Evolutionary conservation across 2,797 vertebrate species (phyloP).

Genomic region (Anomalospiza imberbis): DNA sequence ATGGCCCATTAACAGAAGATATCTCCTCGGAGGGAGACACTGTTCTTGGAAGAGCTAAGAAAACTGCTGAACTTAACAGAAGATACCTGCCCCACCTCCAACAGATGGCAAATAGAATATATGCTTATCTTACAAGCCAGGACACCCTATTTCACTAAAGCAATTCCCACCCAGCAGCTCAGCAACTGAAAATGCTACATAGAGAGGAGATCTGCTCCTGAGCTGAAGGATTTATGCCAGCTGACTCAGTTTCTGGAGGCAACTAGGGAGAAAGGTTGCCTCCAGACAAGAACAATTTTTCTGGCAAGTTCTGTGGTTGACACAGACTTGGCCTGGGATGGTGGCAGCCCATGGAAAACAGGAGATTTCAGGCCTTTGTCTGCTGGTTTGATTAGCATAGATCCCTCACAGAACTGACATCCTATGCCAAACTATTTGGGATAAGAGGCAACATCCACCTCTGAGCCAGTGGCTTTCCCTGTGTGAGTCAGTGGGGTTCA

Average conservation of each 20-base stretch:
- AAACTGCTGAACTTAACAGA: too few relatives aligned
- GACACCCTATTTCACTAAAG: not conserved
- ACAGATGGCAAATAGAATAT: too few relatives aligned
- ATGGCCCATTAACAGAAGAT: too few relatives aligned
- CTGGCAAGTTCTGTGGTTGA: not conserved
- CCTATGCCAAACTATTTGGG: not conserved
- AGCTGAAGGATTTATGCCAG: not conserved
- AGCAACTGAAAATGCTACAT: not conserved
- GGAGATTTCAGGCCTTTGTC: not conserved
- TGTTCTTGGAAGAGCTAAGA: too few relatives aligned
- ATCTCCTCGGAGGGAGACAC: too few relatives aligned
- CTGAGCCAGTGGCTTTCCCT: not conserved
- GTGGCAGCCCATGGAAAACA: not conserved
- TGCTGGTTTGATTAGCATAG: not conserved
- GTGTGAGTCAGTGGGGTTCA: not conserved
- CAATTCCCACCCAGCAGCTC: not conserved
- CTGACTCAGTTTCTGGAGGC: not conserved
- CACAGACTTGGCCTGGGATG: not conserved
- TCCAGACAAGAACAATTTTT: not conserved
- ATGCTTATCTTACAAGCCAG: too few relatives aligned
- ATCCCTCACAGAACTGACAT: not conserved
- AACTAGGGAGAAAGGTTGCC: not conserved
- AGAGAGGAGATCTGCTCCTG: not conserved
- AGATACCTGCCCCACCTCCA: too few relatives aligned
- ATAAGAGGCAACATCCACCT: not conserved